Evolutionary conservation across 2,797 vertebrate genomes (phyloP).

Genomic region (Centropyge bicolor): DNA sequence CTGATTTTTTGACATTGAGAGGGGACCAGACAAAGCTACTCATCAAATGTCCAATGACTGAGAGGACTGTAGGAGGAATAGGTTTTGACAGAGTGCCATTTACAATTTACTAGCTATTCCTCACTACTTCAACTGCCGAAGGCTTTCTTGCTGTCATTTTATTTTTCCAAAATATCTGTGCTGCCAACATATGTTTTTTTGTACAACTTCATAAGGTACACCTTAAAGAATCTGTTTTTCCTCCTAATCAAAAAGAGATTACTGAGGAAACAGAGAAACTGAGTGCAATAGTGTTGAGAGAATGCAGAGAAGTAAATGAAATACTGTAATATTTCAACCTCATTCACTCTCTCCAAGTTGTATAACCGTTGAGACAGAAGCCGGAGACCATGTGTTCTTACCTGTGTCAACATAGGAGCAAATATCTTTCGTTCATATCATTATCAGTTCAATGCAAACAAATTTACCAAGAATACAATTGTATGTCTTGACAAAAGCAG

Average conservation of each 20-base stretch:
- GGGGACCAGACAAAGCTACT: constrained; percentile 76
- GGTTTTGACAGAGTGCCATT: constrained; percentile 74
- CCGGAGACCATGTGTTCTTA: background rate
- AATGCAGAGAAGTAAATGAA: background rate
- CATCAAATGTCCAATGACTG: constrained; percentile 77
- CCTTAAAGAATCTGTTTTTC: constrained; percentile 18
- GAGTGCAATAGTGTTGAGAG: background rate
- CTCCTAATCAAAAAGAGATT: constrained; percentile 8
- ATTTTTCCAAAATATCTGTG: constrained; percentile 38
- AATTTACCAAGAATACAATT: background rate
- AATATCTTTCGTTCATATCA: background rate
- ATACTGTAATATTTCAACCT: constrained; percentile 10
- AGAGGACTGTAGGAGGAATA: constrained; percentile 59
- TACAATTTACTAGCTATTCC: constrained; percentile 69
- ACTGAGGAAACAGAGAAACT: background rate
- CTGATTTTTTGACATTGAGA: constrained; percentile 83
- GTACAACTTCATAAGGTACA: constrained; percentile 11
- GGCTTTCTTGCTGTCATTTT: constrained; percentile 43
- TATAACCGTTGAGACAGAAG: background rate
- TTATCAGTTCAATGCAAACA: background rate
- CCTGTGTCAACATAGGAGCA: background rate
- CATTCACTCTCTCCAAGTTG: background rate
- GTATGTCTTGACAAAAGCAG: background rate
- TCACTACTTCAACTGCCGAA: constrained; percentile 39
- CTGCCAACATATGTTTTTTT: constrained; percentile 12